Evolutionary conservation across 2,888 invertebrate species (phyloP), one percentile per base, ranked within the genome.

Genomic region (Chalcis sispes): DNA sequence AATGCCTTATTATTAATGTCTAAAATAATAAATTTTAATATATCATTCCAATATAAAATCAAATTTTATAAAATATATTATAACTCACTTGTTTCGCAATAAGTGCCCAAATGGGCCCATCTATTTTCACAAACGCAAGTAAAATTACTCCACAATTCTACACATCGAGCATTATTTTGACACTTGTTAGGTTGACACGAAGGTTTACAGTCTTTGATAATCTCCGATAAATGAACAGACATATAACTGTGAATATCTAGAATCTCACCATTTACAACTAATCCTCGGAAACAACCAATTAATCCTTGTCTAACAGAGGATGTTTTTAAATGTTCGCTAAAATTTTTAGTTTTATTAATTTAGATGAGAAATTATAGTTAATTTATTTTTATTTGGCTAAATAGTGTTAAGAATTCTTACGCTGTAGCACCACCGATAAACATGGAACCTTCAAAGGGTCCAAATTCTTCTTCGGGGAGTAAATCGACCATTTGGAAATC

Each of bases 151-250:
- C 97, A 98, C 0, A 95, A 90, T 87, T 98, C 97, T 83, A 96
- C 96, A 86, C 96, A 98, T 79, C 93, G 93, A 0, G 96, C 98
- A 58, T 94, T 96, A 87, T 98, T 97, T 88, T 95, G 94, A 87
- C 98, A 98, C 8, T 97, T 97, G 86, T 96, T 96, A 0, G 97
- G 96, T 80, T 96, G 96, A 89, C 98, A 98, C 0, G 96, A 96
- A 0, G 97, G 97, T 85, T 95, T 96, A 86, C 98, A 98, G 86
- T 97, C 96, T 87, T 95, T 95, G 77, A 96, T 96, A 78, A 98
- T 97, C 89, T 96, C 97, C 62, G 95, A 95, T 69, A 96, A 89
- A 89, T 96, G 96, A 36, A 96, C 96, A 50, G 96, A 95, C 95
- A 95, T 96, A 88, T 96, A 96, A 81, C 95, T 95, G 89, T 96